Evolutionary conservation across 1,140 invertebrate species (phyloP), one percentile per base, ranked within the genome.

Genomic region (Xylocopa sonorina): DNA sequence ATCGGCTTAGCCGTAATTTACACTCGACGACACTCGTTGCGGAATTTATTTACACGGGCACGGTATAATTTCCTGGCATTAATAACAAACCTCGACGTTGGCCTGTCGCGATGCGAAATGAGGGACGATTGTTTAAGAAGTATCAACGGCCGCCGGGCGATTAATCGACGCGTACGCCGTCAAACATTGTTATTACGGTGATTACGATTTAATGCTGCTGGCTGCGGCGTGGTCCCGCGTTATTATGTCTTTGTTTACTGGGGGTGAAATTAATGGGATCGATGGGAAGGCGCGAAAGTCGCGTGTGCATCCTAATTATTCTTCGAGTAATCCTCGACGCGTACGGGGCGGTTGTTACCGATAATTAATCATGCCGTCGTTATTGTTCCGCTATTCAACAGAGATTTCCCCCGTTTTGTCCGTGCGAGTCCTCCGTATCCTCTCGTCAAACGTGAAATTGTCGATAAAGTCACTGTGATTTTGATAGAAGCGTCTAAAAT

Each of bases 101-200:
- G 58, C 21, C 9, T 38, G 58, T 62, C 58, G 21, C 12, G 32
- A 14, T n/a, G 3, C 32, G 14, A 62, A 62, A 38, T 38, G 58
- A 38, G 58, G 14, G 58, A 62, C 58, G 32, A 38, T 12, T 38
- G 32, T 62, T 14, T 62, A 62, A 62, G 58, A 24, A 62, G 58
- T 38, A 62, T 62, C 21, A 62, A 62, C 34, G 1, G n/a, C 21
- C 2, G 60, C 4, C n/a, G n/a, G 58, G 21, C 38, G 38, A 62
- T 62, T 41, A 62, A 12, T 62, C 14, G 60, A 2, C 21, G 6
- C 7, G 60, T 14, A n/a, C 10, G 24, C 34, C 60, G 1, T 10
- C n/a, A 21, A 62, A 62, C 34, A 29, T 38, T 9, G 60, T 62
- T 41, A 62, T 62, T 38, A 24, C 32, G 27, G 34, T 41, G 34